Base-by-base conservation (phyloP, 2,113 vertebrate species). In the Pagrus major region DNA sequence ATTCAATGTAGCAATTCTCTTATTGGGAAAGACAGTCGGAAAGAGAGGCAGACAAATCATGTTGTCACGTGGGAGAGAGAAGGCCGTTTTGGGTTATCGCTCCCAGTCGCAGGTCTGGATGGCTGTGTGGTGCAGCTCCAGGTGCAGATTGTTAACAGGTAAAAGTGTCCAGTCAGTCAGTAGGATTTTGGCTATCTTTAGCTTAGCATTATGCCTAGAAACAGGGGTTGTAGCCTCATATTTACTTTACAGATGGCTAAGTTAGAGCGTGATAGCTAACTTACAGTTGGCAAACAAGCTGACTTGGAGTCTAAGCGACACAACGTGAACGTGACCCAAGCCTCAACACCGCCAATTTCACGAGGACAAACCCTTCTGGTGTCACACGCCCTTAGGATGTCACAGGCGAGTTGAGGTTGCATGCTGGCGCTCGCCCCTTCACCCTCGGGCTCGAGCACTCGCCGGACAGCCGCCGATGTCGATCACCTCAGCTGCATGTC, bases 41-140 rank as follows among this genome's bases (percentile, higher is more conserved):
- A 14, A 64, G 0, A 31, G 49, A 41, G 23, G 55, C 4, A 29
- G 65, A 39, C 18, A 15, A 44, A 35, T 44, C 4, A 0, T 3
- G 15, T 54, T 47, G 35, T 42, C n/a, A 76, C 18, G 42, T 23
- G 21, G 18, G 18, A 61, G 9, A 69, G 33, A 71, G 42, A 47
- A 55, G 20, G 60, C 78, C 7, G 5, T 76, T 67, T 8, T n/a
- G 21, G 60, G 78, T 75, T 65, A 80, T 61, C 2, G 42, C 16
- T 74, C 9, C 59, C 25, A 8, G 44, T 67, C 5, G 11, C 16
- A 77, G 21, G 6, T 29, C 60, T 29, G 35, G 70, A 76, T 81
- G 84, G 64, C 39, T 82, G 63, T 56, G 75, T 39, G 66, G 29
- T 55, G 47, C 76, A 83, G 80, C 77, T 78, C 21, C 3, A 10